Conservation (phyloP, 2,113 vertebrate genomes). For the Rhizomys pruinosus region DNA sequence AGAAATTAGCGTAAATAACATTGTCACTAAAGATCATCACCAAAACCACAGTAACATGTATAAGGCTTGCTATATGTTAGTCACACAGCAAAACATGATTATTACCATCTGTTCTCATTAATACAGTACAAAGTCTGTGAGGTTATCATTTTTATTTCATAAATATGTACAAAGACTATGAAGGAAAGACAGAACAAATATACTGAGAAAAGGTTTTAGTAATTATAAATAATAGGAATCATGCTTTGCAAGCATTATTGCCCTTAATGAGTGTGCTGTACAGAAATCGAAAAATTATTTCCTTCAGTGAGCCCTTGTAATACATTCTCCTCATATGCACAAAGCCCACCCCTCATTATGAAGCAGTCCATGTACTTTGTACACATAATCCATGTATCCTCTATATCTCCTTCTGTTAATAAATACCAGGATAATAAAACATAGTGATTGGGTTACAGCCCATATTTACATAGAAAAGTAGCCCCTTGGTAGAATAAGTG, state of each 20-base stretch:
- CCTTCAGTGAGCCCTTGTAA: fast-evolving
- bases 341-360: neutral
- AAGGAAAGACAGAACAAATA: neutral
- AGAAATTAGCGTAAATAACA: neutral
- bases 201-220: neutral
- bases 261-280: neutral
- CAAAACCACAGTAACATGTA: neutral
- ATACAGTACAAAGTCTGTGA: neutral
- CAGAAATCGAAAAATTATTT: neutral
- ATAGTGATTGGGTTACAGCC: neutral
- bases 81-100: neutral
- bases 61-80: neutral
- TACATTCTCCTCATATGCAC: neutral
- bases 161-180: neutral
- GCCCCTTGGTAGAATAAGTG: neutral
- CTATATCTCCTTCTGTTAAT: neutral
- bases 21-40: neutral
- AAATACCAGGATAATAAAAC: neutral
- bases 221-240: neutral
- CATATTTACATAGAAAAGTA: neutral
- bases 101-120: neutral
- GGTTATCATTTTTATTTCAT: neutral
- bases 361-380: neutral
- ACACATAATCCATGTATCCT: neutral
- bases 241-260: neutral